phyloP scores from a whole-genome alignment of 2,888 invertebrate species.

The Agriopis marginaria region DNA sequence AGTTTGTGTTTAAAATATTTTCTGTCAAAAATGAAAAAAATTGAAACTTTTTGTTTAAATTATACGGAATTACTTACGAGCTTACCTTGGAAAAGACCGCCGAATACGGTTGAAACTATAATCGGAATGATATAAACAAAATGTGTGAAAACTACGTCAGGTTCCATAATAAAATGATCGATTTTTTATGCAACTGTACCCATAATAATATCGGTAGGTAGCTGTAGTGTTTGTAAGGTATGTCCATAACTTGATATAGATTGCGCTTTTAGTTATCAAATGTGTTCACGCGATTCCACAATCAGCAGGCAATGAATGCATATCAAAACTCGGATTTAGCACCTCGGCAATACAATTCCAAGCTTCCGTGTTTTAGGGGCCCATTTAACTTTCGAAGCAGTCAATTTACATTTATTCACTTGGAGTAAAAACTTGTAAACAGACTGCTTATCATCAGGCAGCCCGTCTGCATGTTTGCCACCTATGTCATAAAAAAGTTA shows the following conservation, averaged over 20 bases:
- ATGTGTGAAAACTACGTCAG: too few relatives aligned
- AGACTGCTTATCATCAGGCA: background rate
- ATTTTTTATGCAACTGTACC: background rate
- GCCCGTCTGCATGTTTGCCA: too few relatives aligned
- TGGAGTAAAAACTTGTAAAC: slow-evolving; percentile 41
- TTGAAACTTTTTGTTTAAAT: too few relatives aligned
- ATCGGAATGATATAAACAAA: too few relatives aligned
- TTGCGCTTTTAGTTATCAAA: slow-evolving; percentile 77
- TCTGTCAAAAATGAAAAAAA: too few relatives aligned
- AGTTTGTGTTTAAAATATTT: too few relatives aligned
- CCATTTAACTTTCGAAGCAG: slow-evolving; percentile 56
- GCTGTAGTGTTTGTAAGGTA: slow-evolving; percentile 28
- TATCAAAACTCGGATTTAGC: slow-evolving; percentile 76
- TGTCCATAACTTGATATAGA: slow-evolving; percentile 62
- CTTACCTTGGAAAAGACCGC: too few relatives aligned
- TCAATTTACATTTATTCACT: slow-evolving; percentile 55
- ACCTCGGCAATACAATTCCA: slow-evolving; percentile 66
- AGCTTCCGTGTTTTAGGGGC: slow-evolving; percentile 61
- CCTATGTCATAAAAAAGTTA: background rate
- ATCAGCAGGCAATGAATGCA: slow-evolving; percentile 74
- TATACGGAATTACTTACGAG: too few relatives aligned
- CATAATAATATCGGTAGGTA: background rate
- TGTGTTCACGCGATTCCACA: slow-evolving; percentile 79
- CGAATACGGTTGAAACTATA: too few relatives aligned
- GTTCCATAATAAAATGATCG: too few relatives aligned